Conservation (phyloP, 1,140 invertebrate genomes). For the Drosophila seguyi region DNA sequence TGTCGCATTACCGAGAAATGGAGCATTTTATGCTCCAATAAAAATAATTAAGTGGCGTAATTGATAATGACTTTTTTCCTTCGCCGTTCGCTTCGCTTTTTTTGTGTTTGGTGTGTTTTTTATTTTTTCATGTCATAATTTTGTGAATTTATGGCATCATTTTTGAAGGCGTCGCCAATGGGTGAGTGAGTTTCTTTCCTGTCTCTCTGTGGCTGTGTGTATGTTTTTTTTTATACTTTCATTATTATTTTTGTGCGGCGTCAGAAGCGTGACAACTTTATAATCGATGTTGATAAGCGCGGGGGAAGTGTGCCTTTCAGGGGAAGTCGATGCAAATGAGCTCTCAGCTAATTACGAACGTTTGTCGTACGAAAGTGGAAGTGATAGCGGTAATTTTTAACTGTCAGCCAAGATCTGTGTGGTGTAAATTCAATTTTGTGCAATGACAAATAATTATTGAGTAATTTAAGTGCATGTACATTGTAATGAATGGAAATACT, state of each 20-base stretch:
- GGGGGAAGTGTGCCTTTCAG: constrained; percentile 1
- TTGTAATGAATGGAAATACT: background rate
- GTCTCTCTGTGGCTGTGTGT: background rate
- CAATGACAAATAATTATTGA: background rate
- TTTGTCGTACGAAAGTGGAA: constrained; percentile 15
- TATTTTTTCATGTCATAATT: constrained; percentile 71
- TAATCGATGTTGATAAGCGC: constrained; percentile 39
- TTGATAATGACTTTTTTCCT: constrained; percentile 76
- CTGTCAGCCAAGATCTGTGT: constrained; percentile 12
- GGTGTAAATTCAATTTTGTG: constrained; percentile 9
- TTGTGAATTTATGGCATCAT: constrained; percentile 59
- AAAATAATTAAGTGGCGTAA: constrained; percentile 83
- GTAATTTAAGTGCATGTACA: background rate
- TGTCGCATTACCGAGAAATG: constrained; percentile 65
- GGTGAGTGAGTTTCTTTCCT: constrained; percentile 4
- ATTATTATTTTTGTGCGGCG: constrained; percentile 36
- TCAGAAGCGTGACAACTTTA: constrained; percentile 46
- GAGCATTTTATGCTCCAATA: constrained; percentile 83
- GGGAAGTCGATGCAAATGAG: constrained; percentile 33
- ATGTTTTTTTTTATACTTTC: background rate
- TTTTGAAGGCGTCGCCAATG: constrained; percentile 42
- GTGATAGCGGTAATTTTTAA: constrained; percentile 24
- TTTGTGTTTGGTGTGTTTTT: constrained; percentile 34
- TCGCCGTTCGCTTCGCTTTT: constrained; percentile 10
- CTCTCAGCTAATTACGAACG: constrained; percentile 24